Conservation (phyloP, 2,797 vertebrate species). For the Synanceia verrucosa region DNA sequence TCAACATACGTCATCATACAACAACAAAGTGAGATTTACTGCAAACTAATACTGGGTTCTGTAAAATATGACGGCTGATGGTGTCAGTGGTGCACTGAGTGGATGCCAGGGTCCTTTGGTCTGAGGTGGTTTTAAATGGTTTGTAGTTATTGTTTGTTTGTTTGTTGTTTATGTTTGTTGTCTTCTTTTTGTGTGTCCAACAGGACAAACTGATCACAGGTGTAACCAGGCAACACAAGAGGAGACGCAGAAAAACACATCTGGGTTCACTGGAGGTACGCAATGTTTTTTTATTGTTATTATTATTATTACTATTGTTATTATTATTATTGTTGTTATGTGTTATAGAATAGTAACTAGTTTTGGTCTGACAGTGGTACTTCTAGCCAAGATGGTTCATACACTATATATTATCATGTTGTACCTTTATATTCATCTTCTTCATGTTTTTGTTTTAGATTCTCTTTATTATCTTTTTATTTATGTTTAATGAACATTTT, state of each 20-base stretch:
- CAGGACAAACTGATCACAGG: constrained; percentile 73
- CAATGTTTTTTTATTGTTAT: no score
- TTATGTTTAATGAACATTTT: not conserved
- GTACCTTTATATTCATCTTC: no score
- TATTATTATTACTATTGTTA: no score
- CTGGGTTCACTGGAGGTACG: constrained; percentile 37
- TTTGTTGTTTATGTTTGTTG: not conserved
- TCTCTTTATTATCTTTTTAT: not conserved
- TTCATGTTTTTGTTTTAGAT: no score
- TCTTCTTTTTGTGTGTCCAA: constrained; percentile 9
- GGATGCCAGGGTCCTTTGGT: not conserved
- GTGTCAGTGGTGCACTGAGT: not conserved
- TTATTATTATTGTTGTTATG: no score
- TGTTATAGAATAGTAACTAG: no score
- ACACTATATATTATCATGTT: no score
- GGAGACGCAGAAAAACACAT: constrained; percentile 68
- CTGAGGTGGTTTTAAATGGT: no score
- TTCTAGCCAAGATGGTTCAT: no score
- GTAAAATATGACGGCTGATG: not conserved
- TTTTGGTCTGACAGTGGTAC: no score
- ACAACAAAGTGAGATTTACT: not conserved
- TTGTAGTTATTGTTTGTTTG: not conserved
- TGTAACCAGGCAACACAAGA: constrained; percentile 60
- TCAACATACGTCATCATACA: not conserved
- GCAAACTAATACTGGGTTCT: not conserved